Evolutionary conservation across 2,113 vertebrate genomes (phyloP).

Genomic region (Labeo rohita): DNA sequence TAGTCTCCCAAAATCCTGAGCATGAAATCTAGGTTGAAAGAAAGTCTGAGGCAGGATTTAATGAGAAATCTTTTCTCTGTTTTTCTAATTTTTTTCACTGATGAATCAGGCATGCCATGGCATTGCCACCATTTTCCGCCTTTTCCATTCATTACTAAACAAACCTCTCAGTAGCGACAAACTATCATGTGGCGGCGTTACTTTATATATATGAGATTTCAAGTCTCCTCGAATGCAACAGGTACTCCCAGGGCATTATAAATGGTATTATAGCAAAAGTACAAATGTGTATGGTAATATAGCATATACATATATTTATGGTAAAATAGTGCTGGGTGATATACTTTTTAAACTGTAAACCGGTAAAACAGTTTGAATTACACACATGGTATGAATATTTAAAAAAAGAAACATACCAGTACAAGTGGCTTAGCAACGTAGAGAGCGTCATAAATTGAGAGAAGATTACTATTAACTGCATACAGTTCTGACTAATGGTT

Average conservation of each 20-base stretch:
- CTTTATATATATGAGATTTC: neutral
- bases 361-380: too few species aligned
- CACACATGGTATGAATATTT: too few species aligned
- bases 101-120: conserved; percentile 3
- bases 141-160: conserved; percentile 18
- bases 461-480: too few species aligned
- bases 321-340: too few species aligned
- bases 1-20: neutral
- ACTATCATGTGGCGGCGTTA: neutral
- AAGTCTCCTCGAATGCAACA: neutral
- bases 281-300: neutral
- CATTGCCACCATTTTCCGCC: conserved; percentile 22
- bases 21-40: conserved; percentile 31
- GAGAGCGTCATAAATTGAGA: too few species aligned
- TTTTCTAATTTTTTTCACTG: neutral
- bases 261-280: neutral
- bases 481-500: too few species aligned
- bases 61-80: neutral
- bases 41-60: neutral
- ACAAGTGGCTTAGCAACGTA: too few species aligned
- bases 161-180: conserved; percentile 1
- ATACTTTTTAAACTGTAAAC: too few species aligned
- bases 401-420: too few species aligned
- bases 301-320: neutral
- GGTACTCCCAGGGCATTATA: neutral